Evolutionary conservation across 2,113 vertebrate species (phyloP).

Genomic region (Suncus etruscus): DNA sequence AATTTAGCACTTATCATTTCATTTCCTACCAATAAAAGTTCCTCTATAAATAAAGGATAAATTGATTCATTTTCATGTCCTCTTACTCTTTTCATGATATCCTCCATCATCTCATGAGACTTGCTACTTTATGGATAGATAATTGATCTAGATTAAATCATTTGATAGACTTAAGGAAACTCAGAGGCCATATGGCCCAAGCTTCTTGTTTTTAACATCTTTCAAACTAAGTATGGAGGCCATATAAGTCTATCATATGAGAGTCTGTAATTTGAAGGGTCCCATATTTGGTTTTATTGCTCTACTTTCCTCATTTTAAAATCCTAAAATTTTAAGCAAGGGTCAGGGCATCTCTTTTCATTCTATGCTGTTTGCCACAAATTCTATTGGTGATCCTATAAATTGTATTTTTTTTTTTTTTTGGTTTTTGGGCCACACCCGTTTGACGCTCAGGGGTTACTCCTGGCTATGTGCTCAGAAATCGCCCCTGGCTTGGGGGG

Average conservation of each 20-base stretch:
- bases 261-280: background rate
- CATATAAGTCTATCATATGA: background rate
- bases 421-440: too few species aligned
- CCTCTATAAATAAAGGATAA: too few species aligned
- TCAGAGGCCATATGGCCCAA: background rate
- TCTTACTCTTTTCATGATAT: too few species aligned
- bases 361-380: background rate
- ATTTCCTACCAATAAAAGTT: background rate
- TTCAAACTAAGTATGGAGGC: background rate
- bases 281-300: background rate
- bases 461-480: too few species aligned
- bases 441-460: too few species aligned
- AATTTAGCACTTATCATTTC: accelerated
- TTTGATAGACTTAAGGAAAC: background rate
- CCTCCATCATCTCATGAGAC: background rate
- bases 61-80: background rate
- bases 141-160: background rate
- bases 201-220: background rate
- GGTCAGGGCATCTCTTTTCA: background rate
- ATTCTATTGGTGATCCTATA: background rate
- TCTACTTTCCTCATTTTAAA: background rate
- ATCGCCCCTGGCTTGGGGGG: too few species aligned
- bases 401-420: too few species aligned
- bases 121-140: background rate
- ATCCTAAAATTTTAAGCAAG: slow-evolving; percentile 21